Evolutionary conservation across 2,888 invertebrate genomes (phyloP).

Genomic region (Sarcophaga rosellei): DNA sequence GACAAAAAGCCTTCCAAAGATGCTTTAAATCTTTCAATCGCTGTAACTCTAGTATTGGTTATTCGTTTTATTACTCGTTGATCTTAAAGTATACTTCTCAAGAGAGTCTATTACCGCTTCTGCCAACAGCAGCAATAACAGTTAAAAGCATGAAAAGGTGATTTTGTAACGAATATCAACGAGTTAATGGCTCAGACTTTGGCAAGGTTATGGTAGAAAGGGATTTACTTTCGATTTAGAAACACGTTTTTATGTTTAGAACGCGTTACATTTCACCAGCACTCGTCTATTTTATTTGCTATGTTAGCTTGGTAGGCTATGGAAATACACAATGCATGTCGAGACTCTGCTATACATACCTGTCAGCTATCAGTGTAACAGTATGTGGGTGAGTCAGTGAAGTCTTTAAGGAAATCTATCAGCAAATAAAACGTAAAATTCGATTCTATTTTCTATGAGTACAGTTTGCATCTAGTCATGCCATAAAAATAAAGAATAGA

Average conservation of each 20-base stretch:
- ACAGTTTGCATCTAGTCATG: background rate
- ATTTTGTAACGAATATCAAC: background rate
- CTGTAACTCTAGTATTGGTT: background rate
- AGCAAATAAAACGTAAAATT: too few relatives aligned
- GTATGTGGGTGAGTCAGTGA: too few relatives aligned
- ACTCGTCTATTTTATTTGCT: too few relatives aligned
- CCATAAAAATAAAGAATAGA: background rate
- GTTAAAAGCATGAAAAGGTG: background rate
- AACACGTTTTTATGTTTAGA: conserved; percentile 18
- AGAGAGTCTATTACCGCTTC: conserved; percentile 21
- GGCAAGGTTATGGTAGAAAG: background rate
- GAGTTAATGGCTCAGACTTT: background rate
- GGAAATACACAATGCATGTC: too few relatives aligned
- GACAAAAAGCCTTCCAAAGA: conserved; percentile 3
- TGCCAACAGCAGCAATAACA: background rate
- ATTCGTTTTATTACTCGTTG: conserved; percentile 29
- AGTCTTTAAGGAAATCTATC: too few relatives aligned
- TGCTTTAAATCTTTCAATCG: conserved; percentile 15
- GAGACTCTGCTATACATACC: too few relatives aligned
- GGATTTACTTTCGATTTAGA: conserved; percentile 54
- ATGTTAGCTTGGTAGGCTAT: too few relatives aligned
- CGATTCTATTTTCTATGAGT: background rate
- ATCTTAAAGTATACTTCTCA: background rate
- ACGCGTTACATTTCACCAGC: background rate
- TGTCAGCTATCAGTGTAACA: too few relatives aligned